Base-by-base conservation (phyloP, 2,113 vertebrate genomes). In the Lycocorax pyrrhopterus region DNA sequence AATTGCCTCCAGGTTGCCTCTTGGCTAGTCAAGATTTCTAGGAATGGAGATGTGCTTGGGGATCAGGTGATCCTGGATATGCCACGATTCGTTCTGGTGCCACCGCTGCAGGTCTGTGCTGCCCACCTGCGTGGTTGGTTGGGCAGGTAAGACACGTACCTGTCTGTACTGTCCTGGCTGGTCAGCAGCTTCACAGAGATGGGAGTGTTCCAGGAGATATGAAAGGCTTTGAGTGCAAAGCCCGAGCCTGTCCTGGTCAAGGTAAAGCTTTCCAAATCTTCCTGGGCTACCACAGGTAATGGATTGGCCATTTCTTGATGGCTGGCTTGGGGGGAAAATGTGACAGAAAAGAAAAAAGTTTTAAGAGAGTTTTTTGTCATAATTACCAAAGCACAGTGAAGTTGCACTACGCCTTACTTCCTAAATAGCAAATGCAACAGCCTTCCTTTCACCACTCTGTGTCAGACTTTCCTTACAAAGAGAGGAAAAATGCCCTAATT, bases 201-300 rank as follows among this genome's bases (percentile, higher is more conserved):
- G 26, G 77, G 55, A 35, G 47, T 53, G 27, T 85, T 95, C 94
- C 81, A 91, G 41, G 93, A 69, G n/a, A 35, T 4, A 11, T 96
- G 92, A 44, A 96, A 97, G 37, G 95, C 96, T 95, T 94, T 97
- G 55, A 97, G 90, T 4, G 94, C 87, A 44, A 97, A 96, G 55
- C 96, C 93, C 37, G 83, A 93, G 33, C 76, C 33, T 39, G 79
- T 91, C 35, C 51, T 95, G 49, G 8, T 75, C 88, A 97, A 51
- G 27, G 76, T 74, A 74, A 97, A 87, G 47, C 76, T 94, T 41
- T 96, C 94, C 90, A 97, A 68, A 77, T 97, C 94, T 60, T 96
- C 80, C 35, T 91, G 95, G 32, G 62, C 44, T 74, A 97, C 58
- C 79, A 90, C 44, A 83, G 96, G 93, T 35, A 97, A n/a, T 20